Evolutionary conservation across 2,888 invertebrate genomes (phyloP).

Genomic region (Mylabris sibirica): DNA sequence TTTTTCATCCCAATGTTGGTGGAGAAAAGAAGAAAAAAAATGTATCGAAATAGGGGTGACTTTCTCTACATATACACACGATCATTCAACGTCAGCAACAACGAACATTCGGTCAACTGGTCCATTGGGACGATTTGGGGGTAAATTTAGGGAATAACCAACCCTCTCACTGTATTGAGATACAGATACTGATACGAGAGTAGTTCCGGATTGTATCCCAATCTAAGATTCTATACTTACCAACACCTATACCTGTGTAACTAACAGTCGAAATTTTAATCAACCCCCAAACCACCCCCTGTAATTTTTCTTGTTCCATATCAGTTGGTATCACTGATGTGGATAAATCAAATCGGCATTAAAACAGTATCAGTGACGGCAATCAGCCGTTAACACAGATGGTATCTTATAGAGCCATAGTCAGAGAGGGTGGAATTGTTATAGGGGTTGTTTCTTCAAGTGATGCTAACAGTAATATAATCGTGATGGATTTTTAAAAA

Average conservation of each 20-base stretch:
- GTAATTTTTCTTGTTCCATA: not conserved
- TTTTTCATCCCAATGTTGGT: not conserved
- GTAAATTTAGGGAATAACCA: constrained; percentile 25
- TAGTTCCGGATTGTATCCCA: too few relatives aligned
- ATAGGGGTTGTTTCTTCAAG: not conserved
- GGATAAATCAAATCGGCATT: constrained; percentile 60
- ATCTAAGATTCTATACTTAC: too few relatives aligned
- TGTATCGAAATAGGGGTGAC: not conserved
- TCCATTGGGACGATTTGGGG: constrained; percentile 45
- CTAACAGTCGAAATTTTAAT: too few relatives aligned
- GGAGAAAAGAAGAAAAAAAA: not conserved
- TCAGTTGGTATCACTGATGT: constrained; percentile 22
- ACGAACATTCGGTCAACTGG: constrained; percentile 56
- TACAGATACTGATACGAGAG: too few relatives aligned
- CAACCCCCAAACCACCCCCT: not conserved
- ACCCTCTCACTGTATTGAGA: too few relatives aligned
- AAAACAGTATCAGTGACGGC: constrained; percentile 55
- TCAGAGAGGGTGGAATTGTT: not conserved
- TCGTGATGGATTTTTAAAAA: not conserved
- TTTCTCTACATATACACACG: constrained; percentile 31
- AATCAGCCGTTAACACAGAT: constrained; percentile 61
- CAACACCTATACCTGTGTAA: too few relatives aligned
- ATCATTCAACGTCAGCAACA: constrained; percentile 52
- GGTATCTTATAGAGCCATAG: constrained; percentile 49
- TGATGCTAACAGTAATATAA: not conserved